Evolutionary conservation across 2,113 vertebrate species (phyloP).

Genomic region (Burhinus oedicnemus): DNA sequence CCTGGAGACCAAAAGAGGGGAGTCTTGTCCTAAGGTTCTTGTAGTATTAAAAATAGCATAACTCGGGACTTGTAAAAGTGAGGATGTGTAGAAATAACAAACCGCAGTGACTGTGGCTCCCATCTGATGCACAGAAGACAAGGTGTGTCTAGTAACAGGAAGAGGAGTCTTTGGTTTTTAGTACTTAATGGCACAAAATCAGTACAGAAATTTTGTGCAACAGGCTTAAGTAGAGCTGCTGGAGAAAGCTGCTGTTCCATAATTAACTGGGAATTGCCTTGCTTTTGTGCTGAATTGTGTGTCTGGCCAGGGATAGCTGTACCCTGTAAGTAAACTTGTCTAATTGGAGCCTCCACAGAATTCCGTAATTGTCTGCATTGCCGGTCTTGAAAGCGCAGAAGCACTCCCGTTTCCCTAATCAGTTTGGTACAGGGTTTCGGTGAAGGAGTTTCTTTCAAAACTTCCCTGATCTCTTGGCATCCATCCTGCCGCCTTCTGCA

Average conservation of each 20-base stretch:
- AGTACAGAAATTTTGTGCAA: neutral
- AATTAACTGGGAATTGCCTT: neutral
- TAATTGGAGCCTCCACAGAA: neutral
- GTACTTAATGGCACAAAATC: neutral
- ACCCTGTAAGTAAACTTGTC: neutral
- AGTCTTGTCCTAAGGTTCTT: neutral
- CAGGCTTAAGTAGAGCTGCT: neutral
- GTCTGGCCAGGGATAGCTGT: neutral
- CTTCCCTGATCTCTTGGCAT: neutral
- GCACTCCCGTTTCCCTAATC: neutral
- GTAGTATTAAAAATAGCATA: neutral
- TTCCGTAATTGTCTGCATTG: neutral
- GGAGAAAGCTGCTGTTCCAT: neutral
- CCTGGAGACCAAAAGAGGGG: neutral
- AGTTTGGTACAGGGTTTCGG: neutral
- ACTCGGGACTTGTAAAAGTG: neutral
- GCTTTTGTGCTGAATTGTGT: neutral
- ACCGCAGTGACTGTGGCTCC: neutral
- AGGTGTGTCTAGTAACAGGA: neutral
- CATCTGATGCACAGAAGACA: neutral
- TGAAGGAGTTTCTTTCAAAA: neutral
- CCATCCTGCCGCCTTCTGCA: neutral
- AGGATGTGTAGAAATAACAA: accelerated
- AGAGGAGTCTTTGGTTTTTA: neutral
- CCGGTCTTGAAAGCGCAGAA: neutral